phyloP scores from a whole-genome alignment of 2,113 vertebrate genomes.

The Crocuta crocuta region DNA sequence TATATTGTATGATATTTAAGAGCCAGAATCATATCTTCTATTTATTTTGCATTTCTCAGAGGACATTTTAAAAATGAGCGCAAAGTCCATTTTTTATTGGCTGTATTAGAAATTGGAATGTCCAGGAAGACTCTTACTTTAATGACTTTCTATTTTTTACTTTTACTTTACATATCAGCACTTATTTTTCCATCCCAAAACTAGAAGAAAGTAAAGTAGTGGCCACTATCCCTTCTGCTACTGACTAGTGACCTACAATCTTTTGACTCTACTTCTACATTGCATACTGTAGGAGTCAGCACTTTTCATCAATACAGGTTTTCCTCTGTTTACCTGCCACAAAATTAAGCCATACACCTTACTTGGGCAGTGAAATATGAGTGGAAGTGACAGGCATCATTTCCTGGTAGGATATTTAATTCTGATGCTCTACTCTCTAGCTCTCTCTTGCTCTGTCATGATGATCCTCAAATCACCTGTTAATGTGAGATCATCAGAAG shows the following conservation, averaged over 20 bases:
- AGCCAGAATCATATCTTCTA: background rate
- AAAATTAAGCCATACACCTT: background rate
- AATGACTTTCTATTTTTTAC: background rate
- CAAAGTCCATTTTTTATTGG: background rate
- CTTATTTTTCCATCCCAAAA: background rate
- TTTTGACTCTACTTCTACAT: background rate
- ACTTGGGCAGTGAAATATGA: background rate
- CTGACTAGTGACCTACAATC: background rate
- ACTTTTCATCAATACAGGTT: background rate
- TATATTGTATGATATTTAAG: background rate
- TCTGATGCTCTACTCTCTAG: background rate
- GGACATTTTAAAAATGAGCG: background rate
- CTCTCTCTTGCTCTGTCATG: background rate
- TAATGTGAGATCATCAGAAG: background rate
- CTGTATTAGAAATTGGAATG: background rate
- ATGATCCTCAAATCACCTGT: background rate
- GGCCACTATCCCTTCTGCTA: background rate
- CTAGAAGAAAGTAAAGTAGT: background rate
- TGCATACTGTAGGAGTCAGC: background rate
- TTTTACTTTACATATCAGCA: background rate
- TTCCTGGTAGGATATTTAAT: background rate
- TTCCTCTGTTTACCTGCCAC: background rate
- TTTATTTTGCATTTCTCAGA: conserved; percentile 9
- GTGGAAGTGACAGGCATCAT: background rate
- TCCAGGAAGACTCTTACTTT: background rate